Percentiles rank a stretch among this genome's conserved stretches.
phyloP scores from a whole-genome alignment of 2,888 invertebrate genomes.

The Drosophila emarginata region DNA sequence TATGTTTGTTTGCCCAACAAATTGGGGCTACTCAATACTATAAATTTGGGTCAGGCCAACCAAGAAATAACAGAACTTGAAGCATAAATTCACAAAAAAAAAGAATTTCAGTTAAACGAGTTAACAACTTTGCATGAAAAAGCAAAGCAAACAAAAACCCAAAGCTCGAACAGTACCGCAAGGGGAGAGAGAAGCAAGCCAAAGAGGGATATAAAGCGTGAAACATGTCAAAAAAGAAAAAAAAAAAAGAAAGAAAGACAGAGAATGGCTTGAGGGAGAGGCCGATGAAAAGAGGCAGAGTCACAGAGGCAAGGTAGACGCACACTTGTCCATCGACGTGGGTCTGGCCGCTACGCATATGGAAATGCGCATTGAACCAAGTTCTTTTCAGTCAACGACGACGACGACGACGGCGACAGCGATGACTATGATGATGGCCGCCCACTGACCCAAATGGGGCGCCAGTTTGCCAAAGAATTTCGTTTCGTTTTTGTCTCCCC shows the following conservation, averaged over 20 bases:
- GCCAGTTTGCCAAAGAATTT: slow-evolving; percentile 59
- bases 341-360: slow-evolving; percentile 20
- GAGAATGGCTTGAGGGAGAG: neutral
- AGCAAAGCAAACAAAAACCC: slow-evolving; percentile 61
- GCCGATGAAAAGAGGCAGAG: neutral
- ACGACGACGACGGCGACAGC: slow-evolving; percentile 13
- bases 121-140: slow-evolving; percentile 76
- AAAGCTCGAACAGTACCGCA: slow-evolving; percentile 35
- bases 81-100: slow-evolving; percentile 46
- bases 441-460: slow-evolving; percentile 70
- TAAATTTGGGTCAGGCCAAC: slow-evolving; percentile 67
- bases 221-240: slow-evolving; percentile 20
- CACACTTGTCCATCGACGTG: slow-evolving; percentile 23
- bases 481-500: slow-evolving; percentile 41
- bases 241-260: neutral
- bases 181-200: neutral
- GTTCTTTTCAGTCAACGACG: slow-evolving; percentile 32
- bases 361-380: slow-evolving; percentile 47
- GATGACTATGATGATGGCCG: slow-evolving; percentile 45
- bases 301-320: slow-evolving; percentile 29
- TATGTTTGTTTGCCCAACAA: slow-evolving; percentile 49
- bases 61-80: slow-evolving; percentile 68
- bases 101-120: slow-evolving; percentile 62
- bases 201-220: slow-evolving; percentile 6
- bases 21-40: slow-evolving; percentile 34